These are phyloP conservation scores for Belgica antarctica DNA, from an alignment of 2,888 invertebrate species.

Conservation along the genomic window DNA sequence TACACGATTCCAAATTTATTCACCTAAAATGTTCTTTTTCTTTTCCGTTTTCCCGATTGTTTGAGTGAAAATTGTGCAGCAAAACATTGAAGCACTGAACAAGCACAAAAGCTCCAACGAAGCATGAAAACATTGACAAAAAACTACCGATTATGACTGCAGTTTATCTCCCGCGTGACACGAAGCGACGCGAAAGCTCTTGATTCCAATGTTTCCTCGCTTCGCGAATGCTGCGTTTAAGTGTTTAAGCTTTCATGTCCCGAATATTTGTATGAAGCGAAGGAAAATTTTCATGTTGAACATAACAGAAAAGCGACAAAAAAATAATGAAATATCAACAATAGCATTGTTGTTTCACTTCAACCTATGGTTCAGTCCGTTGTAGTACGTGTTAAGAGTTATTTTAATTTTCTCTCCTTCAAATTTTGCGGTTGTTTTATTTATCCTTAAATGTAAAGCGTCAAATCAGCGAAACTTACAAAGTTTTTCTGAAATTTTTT, in stretches of 20 bases:
- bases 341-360: slow-evolving; percentile 43
- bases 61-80: too few relatives aligned
- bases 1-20: neutral
- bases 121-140: slow-evolving; percentile 2
- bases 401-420: slow-evolving; percentile 12
- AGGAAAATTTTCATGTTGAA: neutral
- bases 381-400: slow-evolving; percentile 39
- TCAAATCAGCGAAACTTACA: neutral
- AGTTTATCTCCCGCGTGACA: neutral
- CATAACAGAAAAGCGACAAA: slow-evolving; percentile 18
- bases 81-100: too few relatives aligned
- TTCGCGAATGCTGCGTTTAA: neutral
- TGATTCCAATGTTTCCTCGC: slow-evolving; percentile 20
- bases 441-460: slow-evolving; percentile 4
- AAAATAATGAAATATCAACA: slow-evolving; percentile 44
- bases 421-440: neutral
- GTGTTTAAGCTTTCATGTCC: slow-evolving; percentile 11
- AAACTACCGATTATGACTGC: slow-evolving; percentile 15
- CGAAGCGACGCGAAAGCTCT: slow-evolving; percentile 23
- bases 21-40: neutral
- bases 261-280: neutral
- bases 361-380: slow-evolving; percentile 41
- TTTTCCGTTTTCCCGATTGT: neutral
- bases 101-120: slow-evolving; percentile 19
- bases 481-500: slow-evolving; percentile 6